phyloP scores from a whole-genome alignment of 2,888 invertebrate genomes.

The Tenthredo amoena region DNA sequence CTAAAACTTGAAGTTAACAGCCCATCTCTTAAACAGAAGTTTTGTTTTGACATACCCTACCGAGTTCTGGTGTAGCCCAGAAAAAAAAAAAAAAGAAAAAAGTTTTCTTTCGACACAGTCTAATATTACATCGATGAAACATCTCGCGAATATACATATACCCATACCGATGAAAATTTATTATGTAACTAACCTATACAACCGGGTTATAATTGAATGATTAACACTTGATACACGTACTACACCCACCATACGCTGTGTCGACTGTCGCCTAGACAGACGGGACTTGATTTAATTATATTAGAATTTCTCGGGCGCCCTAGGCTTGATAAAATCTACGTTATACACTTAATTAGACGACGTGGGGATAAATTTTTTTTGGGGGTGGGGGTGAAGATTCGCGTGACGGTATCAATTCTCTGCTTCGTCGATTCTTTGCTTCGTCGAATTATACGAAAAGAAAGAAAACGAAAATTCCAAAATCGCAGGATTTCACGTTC shows the following conservation, averaged over 20 bases:
- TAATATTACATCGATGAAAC: neutral
- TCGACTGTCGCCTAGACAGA: neutral
- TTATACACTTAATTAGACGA: conserved; percentile 2
- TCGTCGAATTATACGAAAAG: neutral
- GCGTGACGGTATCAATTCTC: neutral
- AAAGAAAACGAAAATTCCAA: neutral
- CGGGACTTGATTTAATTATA: neutral
- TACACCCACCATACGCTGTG: neutral
- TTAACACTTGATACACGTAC: neutral
- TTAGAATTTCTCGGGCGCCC: neutral
- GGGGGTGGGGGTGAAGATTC: no score
- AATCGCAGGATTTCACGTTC: no score
- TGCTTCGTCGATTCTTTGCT: neutral
- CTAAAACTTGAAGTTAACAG: no score
- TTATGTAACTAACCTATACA: neutral
- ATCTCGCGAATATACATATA: no score
- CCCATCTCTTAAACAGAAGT: no score
- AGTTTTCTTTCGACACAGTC: no score
- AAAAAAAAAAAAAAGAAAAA: no score
- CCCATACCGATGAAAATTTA: no score
- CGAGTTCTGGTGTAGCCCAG: no score
- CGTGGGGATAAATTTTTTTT: neutral
- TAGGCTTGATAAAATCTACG: neutral
- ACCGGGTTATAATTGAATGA: neutral
- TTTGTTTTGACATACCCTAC: no score